phyloP scores from a whole-genome alignment of 2,797 vertebrate species.

The Saxicola maurus region DNA sequence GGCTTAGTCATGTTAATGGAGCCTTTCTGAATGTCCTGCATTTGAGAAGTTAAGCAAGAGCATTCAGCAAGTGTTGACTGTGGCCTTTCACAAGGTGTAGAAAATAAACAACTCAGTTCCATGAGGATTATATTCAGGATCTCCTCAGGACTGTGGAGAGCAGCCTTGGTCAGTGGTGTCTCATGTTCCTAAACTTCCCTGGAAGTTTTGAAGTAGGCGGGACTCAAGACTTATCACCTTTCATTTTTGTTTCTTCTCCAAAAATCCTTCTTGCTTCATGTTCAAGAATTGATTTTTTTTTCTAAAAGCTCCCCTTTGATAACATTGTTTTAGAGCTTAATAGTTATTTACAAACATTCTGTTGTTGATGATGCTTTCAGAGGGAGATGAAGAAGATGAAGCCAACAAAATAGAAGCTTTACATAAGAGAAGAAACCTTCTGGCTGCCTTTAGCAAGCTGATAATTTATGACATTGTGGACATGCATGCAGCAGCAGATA shows the following conservation, averaged over 20 bases:
- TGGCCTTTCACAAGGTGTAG: background rate
- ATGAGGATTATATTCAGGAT: background rate
- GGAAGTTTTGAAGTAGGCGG: background rate
- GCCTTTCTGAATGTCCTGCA: background rate
- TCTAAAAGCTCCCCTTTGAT: background rate
- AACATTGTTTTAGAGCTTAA: background rate
- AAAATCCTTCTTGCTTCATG: background rate
- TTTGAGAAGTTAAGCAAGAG: background rate
- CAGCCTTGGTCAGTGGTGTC: background rate
- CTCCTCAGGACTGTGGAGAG: background rate
- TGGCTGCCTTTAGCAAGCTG: conserved; percentile 97
- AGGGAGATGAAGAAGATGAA: conserved; percentile 98
- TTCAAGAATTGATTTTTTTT: background rate
- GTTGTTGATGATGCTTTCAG: conserved; percentile 67
- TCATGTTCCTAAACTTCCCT: background rate
- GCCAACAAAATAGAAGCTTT: conserved; percentile 99
- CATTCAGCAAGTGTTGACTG: background rate
- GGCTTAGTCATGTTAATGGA: background rate
- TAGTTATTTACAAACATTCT: background rate
- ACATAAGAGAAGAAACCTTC: conserved; percentile 96
- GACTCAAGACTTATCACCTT: background rate
- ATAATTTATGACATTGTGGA: conserved; percentile 99
- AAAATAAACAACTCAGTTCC: background rate
- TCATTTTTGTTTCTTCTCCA: background rate
- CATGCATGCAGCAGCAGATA: conserved; percentile 97